Conservation (phyloP, 2,113 vertebrate species). For the Cephalopterus ornatus region DNA sequence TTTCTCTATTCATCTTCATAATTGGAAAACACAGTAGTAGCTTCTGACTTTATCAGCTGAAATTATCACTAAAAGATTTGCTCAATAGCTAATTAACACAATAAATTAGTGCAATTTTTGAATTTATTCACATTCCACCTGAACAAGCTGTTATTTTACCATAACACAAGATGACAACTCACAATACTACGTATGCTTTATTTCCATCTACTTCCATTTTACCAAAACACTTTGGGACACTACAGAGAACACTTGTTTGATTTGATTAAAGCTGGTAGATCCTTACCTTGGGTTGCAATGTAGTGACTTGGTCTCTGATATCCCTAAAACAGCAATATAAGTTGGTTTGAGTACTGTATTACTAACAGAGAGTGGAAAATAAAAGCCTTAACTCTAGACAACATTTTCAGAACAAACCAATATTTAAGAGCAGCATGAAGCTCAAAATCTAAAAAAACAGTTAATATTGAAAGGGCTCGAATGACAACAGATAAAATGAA, state of each 20-base stretch:
- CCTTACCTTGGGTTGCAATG: slow-evolving; percentile 97
- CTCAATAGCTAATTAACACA: slow-evolving; percentile 21
- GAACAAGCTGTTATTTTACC: not conserved
- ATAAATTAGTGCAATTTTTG: slow-evolving; percentile 10
- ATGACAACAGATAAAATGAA: slow-evolving; percentile 49
- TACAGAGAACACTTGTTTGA: not conserved
- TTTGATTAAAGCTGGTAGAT: not conserved
- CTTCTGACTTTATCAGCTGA: not conserved
- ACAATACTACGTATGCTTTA: not conserved
- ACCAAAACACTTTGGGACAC: not conserved
- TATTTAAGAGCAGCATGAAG: slow-evolving; percentile 20
- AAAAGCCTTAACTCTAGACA: slow-evolving; percentile 57
- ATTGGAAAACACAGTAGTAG: not conserved
- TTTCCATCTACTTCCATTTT: not conserved
- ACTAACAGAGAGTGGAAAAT: slow-evolving; percentile 26
- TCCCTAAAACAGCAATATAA: slow-evolving; percentile 83
- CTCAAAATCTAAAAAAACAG: slow-evolving; percentile 6
- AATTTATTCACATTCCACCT: not conserved
- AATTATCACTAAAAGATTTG: not conserved
- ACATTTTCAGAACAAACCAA: slow-evolving; percentile 18
- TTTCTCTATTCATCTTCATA: slow-evolving; percentile 8
- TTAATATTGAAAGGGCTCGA: not conserved
- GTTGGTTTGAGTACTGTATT: slow-evolving; percentile 58
- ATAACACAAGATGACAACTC: not conserved
- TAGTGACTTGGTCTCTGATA: slow-evolving; percentile 99